A percentile compares a stretch with the other conserved stretches of the same genome.
These are phyloP conservation scores for Doryteuthis pealeii DNA, from an alignment of 1,140 invertebrate species.

Conservation along the genomic window DNA sequence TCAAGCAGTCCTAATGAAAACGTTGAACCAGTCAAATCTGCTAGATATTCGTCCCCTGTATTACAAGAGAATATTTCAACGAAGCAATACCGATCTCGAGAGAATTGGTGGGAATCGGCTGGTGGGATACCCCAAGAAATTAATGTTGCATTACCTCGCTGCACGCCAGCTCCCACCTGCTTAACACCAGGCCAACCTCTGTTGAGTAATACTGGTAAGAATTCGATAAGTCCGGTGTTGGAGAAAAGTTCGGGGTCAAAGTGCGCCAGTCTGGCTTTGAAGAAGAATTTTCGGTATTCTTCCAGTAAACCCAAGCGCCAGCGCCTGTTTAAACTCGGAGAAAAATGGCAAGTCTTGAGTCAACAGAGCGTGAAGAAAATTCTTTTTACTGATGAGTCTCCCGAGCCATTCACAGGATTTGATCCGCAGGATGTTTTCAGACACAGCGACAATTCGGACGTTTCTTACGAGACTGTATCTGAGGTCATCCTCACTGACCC, in stretches of 20 bases:
- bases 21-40: no score
- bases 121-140: no score
- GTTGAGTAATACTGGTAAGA: no score
- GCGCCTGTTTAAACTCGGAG: not conserved
- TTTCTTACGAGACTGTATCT: not conserved
- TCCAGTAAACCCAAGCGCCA: not conserved
- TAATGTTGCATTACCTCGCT: no score
- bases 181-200: no score
- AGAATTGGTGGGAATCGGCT: no score
- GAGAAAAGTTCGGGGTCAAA: not conserved
- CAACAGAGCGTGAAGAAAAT: not conserved
- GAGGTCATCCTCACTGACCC: not conserved
- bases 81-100: no score
- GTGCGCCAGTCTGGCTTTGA: not conserved
- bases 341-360: conserved; percentile 4
- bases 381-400: not conserved
- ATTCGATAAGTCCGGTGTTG: no score
- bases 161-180: no score
- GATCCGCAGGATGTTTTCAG: not conserved
- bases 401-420: not conserved
- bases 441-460: not conserved
- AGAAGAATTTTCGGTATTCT: not conserved
- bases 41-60: no score
- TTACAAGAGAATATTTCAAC: no score
- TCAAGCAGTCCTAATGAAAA: no score